Evolutionary conservation across 1,140 invertebrate species (phyloP).

Genomic region (Fopius arisanus): DNA sequence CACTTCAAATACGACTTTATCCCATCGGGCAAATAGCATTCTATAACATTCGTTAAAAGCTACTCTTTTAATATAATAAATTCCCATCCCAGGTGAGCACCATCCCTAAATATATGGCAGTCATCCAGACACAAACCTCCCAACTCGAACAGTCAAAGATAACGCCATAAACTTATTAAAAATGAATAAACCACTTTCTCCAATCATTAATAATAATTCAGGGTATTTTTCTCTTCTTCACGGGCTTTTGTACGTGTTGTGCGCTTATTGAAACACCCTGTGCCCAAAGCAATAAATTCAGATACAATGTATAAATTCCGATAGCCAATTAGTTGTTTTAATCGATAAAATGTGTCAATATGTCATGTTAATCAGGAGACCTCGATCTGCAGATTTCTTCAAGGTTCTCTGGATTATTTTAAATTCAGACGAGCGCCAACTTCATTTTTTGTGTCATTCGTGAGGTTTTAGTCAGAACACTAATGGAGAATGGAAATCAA

Average conservation of each 20-base stretch:
- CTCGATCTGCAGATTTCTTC: neutral
- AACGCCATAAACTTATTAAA: slow-evolving; percentile 21
- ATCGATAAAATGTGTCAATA: neutral
- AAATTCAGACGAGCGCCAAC: slow-evolving; percentile 8
- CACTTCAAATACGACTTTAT: slow-evolving; percentile 38
- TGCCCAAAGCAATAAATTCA: neutral
- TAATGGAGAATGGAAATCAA: neutral
- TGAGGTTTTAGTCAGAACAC: neutral
- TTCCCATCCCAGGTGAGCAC: slow-evolving; percentile 59
- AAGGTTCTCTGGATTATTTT: neutral
- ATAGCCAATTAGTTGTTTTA: neutral
- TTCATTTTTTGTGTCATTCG: neutral
- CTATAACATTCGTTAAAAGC: slow-evolving; percentile 61
- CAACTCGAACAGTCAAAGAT: slow-evolving; percentile 41
- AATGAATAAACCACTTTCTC: slow-evolving; percentile 11
- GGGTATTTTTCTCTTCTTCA: slow-evolving; percentile 12
- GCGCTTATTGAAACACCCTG: neutral
- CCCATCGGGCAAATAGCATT: slow-evolving; percentile 41
- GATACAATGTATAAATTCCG: neutral
- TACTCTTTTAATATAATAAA: slow-evolving; percentile 50
- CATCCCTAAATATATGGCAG: slow-evolving; percentile 60
- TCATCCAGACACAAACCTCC: slow-evolving; percentile 50
- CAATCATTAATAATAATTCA: slow-evolving; percentile 24
- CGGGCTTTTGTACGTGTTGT: neutral
- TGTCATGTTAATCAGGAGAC: slow-evolving; percentile 5